Evolutionary conservation across 2,888 invertebrate species (phyloP).

Genomic region (Oscheius sp.): DNA sequence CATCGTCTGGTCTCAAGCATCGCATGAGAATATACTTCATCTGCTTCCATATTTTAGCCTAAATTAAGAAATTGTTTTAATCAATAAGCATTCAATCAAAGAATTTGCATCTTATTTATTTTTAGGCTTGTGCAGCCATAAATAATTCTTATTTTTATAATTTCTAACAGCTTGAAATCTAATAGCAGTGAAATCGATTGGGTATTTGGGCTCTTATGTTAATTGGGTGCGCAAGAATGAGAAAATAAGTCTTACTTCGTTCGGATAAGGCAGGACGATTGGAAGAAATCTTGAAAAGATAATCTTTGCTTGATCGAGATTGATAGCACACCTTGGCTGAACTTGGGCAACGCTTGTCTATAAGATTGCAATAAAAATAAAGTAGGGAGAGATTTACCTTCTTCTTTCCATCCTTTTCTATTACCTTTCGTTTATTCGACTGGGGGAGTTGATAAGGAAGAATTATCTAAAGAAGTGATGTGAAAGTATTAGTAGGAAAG

Average conservation of each 20-base stretch:
- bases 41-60: constrained; percentile 43
- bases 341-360: background rate
- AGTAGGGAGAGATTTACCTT: background rate
- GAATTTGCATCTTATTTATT: too few relatives aligned
- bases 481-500: background rate
- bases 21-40: constrained; percentile 40
- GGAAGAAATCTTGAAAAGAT: constrained; percentile 9
- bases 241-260: background rate
- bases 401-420: constrained; percentile 6
- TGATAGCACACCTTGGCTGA: background rate
- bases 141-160: too few relatives aligned
- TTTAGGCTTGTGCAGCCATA: too few relatives aligned
- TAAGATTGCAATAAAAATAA: background rate
- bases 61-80: constrained; percentile 14
- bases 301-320: background rate
- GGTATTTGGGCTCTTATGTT: too few relatives aligned
- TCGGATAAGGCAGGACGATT: background rate
- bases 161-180: too few relatives aligned
- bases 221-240: too few relatives aligned
- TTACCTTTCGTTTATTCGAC: background rate
- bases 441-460: constrained; percentile 22
- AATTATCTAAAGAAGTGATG: background rate
- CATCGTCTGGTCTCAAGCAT: constrained; percentile 8
- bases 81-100: too few relatives aligned
- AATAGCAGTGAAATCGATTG: too few relatives aligned